Percentiles rank a stretch among this genome's conserved stretches.
Evolutionary conservation across 2,888 invertebrate genomes (phyloP).

Genomic region (Phania funesta): DNA sequence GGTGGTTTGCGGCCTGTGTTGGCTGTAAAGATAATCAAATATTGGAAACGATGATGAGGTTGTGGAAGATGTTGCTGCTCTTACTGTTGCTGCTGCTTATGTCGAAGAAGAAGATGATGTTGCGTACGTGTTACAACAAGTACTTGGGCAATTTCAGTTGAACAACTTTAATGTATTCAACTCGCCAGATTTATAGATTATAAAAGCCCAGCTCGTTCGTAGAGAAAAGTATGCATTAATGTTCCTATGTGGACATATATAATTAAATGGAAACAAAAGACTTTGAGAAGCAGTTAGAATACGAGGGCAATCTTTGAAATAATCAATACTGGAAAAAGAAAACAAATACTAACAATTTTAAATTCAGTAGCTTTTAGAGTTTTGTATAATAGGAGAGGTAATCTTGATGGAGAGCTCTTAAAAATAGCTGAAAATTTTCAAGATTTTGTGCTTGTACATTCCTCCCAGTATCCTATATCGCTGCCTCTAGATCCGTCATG

Average conservation of each 20-base stretch:
- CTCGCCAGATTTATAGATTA: background rate
- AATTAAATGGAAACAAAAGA: conserved; percentile 17
- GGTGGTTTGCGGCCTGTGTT: conserved; percentile 6
- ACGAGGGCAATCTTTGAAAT: background rate
- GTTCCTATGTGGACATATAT: background rate
- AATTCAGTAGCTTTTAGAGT: too few species aligned
- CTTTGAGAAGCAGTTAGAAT: background rate
- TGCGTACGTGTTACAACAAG: conserved; percentile 37
- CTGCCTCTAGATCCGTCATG: too few species aligned
- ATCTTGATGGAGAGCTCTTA: too few species aligned
- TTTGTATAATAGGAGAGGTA: too few species aligned
- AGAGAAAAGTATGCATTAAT: background rate
- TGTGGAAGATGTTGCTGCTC: background rate
- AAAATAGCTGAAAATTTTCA: too few species aligned
- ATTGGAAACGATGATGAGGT: background rate
- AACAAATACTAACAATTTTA: too few species aligned
- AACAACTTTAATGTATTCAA: conserved; percentile 16
- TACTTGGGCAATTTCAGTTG: conserved; percentile 11
- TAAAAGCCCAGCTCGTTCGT: background rate
- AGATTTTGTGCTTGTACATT: too few species aligned
- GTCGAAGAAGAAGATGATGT: conserved; percentile 6
- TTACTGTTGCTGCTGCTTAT: background rate
- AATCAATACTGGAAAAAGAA: too few species aligned
- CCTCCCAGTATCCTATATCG: too few species aligned
- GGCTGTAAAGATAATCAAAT: conserved; percentile 30